Evolutionary conservation across 2,113 vertebrate genomes (phyloP).

Genomic region (Cyanoramphus novaezelandiae): DNA sequence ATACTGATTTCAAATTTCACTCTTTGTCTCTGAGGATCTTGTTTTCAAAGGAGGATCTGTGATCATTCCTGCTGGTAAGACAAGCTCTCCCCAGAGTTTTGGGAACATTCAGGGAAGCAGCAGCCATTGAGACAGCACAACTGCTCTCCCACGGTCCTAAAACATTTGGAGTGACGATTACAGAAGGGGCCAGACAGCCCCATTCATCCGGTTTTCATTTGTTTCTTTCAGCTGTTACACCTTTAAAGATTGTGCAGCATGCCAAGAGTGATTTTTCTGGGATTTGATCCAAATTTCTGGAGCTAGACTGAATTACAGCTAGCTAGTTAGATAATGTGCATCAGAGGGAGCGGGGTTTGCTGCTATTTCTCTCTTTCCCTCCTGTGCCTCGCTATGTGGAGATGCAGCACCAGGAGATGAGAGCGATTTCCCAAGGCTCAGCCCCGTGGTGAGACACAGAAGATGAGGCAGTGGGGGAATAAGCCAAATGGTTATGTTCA

Average conservation of each 20-base stretch:
- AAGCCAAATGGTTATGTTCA: background rate
- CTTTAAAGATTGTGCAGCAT: background rate
- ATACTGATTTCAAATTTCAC: background rate
- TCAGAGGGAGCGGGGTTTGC: background rate
- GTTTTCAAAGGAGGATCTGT: background rate
- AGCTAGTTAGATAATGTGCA: background rate
- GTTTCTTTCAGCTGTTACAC: background rate
- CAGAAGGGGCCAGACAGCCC: background rate
- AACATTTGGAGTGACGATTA: background rate
- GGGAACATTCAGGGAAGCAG: background rate
- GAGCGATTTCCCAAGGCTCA: background rate
- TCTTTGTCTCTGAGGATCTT: background rate
- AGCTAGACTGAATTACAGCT: background rate
- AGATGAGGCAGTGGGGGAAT: accelerated
- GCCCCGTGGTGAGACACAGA: background rate
- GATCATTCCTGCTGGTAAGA: background rate
- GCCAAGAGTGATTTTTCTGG: constrained; percentile 8
- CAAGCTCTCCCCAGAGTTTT: background rate
- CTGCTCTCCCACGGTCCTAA: background rate
- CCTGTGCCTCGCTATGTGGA: accelerated
- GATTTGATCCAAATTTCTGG: constrained; percentile 5
- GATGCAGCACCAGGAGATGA: background rate
- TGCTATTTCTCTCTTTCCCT: background rate
- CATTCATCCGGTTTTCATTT: background rate
- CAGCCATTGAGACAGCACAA: background rate